Base-by-base conservation (phyloP, 2,888 invertebrate species). In the Crocallis elinguaria region DNA sequence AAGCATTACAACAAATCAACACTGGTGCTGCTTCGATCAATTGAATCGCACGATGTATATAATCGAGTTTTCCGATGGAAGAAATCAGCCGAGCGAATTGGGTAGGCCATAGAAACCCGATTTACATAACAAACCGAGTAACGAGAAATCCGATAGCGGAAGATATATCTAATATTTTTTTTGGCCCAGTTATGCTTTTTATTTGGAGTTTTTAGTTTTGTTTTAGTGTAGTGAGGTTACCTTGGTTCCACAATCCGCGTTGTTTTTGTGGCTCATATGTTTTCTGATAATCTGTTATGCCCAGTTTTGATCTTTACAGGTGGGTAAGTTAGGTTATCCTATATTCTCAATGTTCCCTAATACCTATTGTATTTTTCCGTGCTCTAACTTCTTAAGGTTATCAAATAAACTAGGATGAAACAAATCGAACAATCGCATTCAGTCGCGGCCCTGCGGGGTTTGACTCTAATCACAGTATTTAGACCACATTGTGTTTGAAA, bases 121-220 rank as follows among this genome's bases (percentile, higher is more conserved):
- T 77, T 77, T 76, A 67, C 74, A 78, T 76, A 70, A 75, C 71
- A 77, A 76, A 76, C 72, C 69, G 59, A 59, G 63, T 73, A 73
- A 73, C 67, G 69, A 73, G 55, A 36, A 53, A 64, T 60, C 54
- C 44, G 58, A 60, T 62, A 53, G 49, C 49, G 42, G 45, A 56
- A 49, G 51, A 62, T 60, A 55, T 62, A 64, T 60, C 60, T 60
- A 49, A 41, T 58, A 54, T 56, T 62, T 62, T 54, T 60, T 43
- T 39, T 33, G 14, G 13, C 17, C 12, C 27, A 12, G 35, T 45
- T 41, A 33, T 19, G 38, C 6, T 27, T 41, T 29, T 35, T 16
- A 29, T 44, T 35, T n/a, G 3, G 27, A 7, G n/a, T n/a, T n/a
- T n/a, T n/a, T n/a, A n/a, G n/a, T n/a, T n/a, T n/a, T n/a, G n/a